Evolutionary conservation across 2,888 invertebrate genomes (phyloP), one percentile per base, ranked within the genome.

Genomic region (Diploptera punctata): DNA sequence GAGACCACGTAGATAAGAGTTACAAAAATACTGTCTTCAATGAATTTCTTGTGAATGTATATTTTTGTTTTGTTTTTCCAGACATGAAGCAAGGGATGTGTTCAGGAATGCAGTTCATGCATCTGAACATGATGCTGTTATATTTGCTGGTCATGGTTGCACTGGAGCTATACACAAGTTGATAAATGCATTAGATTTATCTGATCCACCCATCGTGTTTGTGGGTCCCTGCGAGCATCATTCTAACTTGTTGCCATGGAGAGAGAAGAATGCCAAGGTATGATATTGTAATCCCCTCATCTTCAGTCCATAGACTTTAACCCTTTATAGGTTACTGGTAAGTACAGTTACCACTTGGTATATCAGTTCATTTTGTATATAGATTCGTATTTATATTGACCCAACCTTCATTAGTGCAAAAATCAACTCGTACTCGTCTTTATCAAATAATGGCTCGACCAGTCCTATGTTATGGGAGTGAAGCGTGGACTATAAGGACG

Each of bases 241-340:
- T 80, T 90, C 90, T 71, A 91, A 90, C 82, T 85, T 96, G 54
- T 86, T 91, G 70, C 92, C 95, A 26, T 97, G 95, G 96, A 87
- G 90, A 77, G 94, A 95, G 80, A 86, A 88, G 70, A 91, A 90
- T 31, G 90, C 92, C 76, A 89, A 91, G 88, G 94, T 94, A 18
- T 3, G 21, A 16, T 43, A 61, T 24, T 19, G 18, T 10, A 3
- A 19, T 10, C 13, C 18, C 24, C 24, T 3, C 61, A 61, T 24
- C 10, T n/a, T n/a, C n/a, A n/a, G n/a, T n/a, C n/a, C n/a, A n/a
- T n/a, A n/a, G n/a, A n/a, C n/a, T n/a, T n/a, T n/a, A n/a, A n/a
- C n/a, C n/a, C n/a, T n/a, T n/a, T n/a, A n/a, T n/a, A n/a, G n/a
- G n/a, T n/a, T n/a, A n/a, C n/a, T n/a, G n/a, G n/a, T n/a, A n/a